Conservation (phyloP, 2,888 invertebrate genomes). For the Epirrhoe tristata region DNA sequence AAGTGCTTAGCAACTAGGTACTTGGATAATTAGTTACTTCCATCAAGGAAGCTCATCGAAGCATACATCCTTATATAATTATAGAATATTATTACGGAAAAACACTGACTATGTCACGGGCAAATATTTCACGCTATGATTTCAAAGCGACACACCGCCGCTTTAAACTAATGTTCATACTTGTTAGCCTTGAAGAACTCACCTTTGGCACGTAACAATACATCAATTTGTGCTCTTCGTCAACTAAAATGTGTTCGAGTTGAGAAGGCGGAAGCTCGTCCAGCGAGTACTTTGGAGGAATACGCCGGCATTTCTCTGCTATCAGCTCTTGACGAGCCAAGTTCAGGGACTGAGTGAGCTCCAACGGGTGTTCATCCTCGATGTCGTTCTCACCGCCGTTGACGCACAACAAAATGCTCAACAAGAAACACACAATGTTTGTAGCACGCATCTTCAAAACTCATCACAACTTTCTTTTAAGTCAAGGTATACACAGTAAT, state of each 20-base stretch:
- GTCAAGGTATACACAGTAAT: slow-evolving; percentile 55
- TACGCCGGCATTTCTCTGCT: slow-evolving; percentile 86
- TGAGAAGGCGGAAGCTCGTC: slow-evolving; percentile 82
- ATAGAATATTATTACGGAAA: not conserved
- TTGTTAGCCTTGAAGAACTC: slow-evolving; percentile 58
- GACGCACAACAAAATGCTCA: slow-evolving; percentile 62
- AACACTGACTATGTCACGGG: slow-evolving; percentile 1
- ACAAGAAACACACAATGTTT: slow-evolving; percentile 58
- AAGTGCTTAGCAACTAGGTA: not conserved
- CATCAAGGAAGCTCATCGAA: slow-evolving; percentile 18
- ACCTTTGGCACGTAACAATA: slow-evolving; percentile 98
- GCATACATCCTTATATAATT: not conserved
- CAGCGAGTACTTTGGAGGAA: slow-evolving; percentile 71
- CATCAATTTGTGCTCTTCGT: slow-evolving; percentile 92
- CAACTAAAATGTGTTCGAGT: slow-evolving; percentile 93
- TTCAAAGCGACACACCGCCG: slow-evolving; percentile 15
- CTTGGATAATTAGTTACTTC: not conserved
- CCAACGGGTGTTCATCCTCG: slow-evolving; percentile 77
- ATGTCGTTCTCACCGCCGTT: slow-evolving; percentile 64
- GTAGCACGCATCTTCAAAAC: slow-evolving; percentile 64
- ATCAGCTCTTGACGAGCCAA: slow-evolving; percentile 87
- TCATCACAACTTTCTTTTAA: slow-evolving; percentile 71
- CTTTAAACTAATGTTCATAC: slow-evolving; percentile 14
- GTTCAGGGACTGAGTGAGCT: slow-evolving; percentile 87
- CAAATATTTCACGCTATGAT: slow-evolving; percentile 1